These are phyloP conservation scores for Oenanthe oenanthe DNA, from an alignment of 2,113 vertebrate species.

Conservation along the genomic window DNA sequence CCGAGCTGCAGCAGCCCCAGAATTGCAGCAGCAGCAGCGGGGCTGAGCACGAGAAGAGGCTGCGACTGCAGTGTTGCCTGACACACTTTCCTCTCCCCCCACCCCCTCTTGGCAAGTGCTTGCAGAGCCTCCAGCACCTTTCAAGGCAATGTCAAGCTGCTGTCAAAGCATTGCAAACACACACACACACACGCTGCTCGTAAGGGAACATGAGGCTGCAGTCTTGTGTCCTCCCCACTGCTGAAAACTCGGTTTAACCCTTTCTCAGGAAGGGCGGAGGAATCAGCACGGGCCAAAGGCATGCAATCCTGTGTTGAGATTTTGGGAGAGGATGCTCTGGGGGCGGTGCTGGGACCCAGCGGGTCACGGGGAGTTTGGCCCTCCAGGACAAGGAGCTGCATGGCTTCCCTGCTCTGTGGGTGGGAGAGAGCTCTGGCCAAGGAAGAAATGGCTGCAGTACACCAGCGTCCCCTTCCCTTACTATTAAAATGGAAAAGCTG, in stretches of 20 bases:
- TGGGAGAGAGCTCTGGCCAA: neutral
- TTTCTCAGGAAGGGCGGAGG: neutral
- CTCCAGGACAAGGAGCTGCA: neutral
- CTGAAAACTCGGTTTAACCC: conserved; percentile 7
- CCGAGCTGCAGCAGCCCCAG: too few species aligned
- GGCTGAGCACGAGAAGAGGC: neutral
- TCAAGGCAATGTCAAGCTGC: conserved; percentile 72
- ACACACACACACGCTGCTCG: neutral
- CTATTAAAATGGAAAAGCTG: neutral
- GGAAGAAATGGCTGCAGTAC: neutral
- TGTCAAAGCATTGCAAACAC: conserved; percentile 4
- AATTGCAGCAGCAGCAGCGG: neutral
- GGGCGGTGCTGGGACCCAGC: neutral
- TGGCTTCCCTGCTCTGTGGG: neutral
- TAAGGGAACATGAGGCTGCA: conserved; percentile 11
- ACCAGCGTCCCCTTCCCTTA: neutral
- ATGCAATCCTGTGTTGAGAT: neutral
- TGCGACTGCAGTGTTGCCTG: conserved; percentile 57
- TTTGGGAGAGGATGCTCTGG: neutral
- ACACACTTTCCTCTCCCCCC: conserved; percentile 50
- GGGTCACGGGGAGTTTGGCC: neutral
- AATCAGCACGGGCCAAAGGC: accelerated
- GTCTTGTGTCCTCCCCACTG: neutral
- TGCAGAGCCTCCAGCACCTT: conserved; percentile 68
- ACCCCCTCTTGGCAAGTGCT: conserved; percentile 64